phyloP scores from a whole-genome alignment of 2,797 vertebrate genomes.

The Lutra lutra region DNA sequence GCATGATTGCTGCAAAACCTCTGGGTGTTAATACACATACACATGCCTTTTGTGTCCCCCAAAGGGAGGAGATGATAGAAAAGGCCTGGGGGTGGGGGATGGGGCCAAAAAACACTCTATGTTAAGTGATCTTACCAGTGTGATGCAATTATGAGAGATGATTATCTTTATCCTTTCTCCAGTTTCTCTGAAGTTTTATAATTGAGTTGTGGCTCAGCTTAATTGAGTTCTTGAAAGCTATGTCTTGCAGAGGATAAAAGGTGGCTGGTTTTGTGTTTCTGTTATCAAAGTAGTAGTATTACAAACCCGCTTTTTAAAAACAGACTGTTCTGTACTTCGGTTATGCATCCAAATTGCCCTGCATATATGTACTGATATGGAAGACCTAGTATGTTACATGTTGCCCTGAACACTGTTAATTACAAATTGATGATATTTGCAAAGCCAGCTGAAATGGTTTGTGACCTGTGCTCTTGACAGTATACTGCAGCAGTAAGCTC shows the following conservation, averaged over 20 bases:
- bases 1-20: not conserved
- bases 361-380: not conserved
- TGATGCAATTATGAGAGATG: not conserved
- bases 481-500: not conserved
- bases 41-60: not conserved
- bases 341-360: not conserved
- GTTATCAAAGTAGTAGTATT: not conserved
- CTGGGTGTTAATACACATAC: not conserved
- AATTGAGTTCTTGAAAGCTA: slow-evolving; percentile 14
- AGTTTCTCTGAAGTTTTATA: slow-evolving; percentile 5
- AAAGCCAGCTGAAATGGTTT: not conserved
- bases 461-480: not conserved
- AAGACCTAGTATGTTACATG: not conserved
- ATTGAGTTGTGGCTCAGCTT: slow-evolving; percentile 8
- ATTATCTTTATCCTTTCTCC: not conserved
- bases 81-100: not conserved
- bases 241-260: not conserved
- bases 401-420: not conserved
- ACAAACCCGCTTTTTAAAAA: not conserved
- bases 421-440: not conserved
- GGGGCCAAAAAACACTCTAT: not conserved
- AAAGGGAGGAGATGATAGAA: not conserved
- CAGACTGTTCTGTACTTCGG: not conserved
- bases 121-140: not conserved
- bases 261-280: slow-evolving; percentile 32